Conservation (phyloP, 1,140 invertebrate species). For the Gryon sp. region DNA sequence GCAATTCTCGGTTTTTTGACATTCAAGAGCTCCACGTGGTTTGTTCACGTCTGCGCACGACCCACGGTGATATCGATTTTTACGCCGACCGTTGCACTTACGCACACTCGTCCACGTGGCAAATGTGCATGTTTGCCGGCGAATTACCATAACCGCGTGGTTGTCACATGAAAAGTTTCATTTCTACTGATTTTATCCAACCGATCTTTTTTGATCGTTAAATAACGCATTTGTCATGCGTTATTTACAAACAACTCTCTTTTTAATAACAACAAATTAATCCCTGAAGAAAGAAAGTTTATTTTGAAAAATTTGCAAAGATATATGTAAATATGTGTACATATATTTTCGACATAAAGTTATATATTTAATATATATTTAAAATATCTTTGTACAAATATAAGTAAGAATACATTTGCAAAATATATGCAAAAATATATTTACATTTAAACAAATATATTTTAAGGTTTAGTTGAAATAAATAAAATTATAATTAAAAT, state of each 20-base stretch:
- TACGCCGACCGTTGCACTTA: constrained; percentile 54
- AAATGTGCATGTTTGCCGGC: constrained; percentile 32
- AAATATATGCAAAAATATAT: too few relatives aligned
- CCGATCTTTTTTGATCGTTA: not conserved
- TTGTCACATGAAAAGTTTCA: constrained; percentile 27
- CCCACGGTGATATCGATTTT: constrained; percentile 56
- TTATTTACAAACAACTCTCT: too few relatives aligned
- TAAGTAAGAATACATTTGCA: too few relatives aligned
- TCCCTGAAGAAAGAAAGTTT: too few relatives aligned
- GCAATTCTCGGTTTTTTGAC: constrained; percentile 19
- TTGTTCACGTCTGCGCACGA: constrained; percentile 33
- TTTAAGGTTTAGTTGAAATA: too few relatives aligned
- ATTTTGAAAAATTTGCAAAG: too few relatives aligned
- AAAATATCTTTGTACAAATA: too few relatives aligned
- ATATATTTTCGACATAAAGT: too few relatives aligned
- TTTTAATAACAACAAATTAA: constrained; percentile 1
- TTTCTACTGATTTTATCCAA: constrained; percentile 24
- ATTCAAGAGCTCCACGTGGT: constrained; percentile 46
- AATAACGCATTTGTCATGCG: not conserved
- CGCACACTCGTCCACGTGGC: constrained; percentile 48
- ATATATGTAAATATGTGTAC: too few relatives aligned
- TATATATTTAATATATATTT: too few relatives aligned
- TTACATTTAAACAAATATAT: too few relatives aligned
- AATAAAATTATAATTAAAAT: too few relatives aligned
- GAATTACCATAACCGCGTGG: constrained; percentile 40